These are phyloP conservation scores for Ariopsis seemanni DNA, from an alignment of 2,113 vertebrate genomes.

Conservation along the genomic window DNA sequence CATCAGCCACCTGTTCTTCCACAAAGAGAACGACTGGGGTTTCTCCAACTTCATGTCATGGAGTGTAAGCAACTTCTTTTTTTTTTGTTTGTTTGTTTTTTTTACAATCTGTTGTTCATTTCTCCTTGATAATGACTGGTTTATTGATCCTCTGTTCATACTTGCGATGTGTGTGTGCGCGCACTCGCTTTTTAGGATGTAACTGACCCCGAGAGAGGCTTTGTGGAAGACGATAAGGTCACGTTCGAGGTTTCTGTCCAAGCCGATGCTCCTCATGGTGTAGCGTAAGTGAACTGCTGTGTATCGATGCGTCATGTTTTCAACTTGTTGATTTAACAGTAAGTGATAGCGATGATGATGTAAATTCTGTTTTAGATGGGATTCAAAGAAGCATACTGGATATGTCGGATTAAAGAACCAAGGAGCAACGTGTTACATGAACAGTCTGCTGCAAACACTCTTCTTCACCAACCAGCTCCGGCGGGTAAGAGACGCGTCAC, in stretches of 20 bases:
- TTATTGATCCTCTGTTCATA: background rate
- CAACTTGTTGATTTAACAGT: background rate
- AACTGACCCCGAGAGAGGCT: conserved; percentile 96
- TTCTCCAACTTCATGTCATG: conserved; percentile 99
- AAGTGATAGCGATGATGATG: background rate
- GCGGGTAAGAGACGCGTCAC: conserved; percentile 74
- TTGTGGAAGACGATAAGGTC: conserved; percentile 97
- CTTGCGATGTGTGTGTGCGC: no score
- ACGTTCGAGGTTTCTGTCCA: conserved; percentile 98
- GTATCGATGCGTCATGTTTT: no score
- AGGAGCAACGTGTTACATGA: conserved; percentile 99
- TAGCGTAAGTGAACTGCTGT: conserved; percentile 82
- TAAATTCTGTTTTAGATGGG: conserved; percentile 78
- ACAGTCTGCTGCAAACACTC: conserved; percentile 96
- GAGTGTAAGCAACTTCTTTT: conserved; percentile 83
- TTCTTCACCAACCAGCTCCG: conserved; percentile 99
- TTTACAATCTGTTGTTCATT: background rate
- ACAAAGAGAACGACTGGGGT: conserved; percentile 99
- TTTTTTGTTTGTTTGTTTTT: no score
- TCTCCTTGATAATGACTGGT: background rate
- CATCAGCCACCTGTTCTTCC: conserved; percentile 98
- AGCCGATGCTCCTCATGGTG: conserved; percentile 96
- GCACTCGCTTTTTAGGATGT: conserved; percentile 81
- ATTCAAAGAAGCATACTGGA: conserved; percentile 99
- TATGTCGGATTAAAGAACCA: conserved; percentile 99